Conservation (phyloP, 2,113 vertebrate genomes). For the Symphodus melops region DNA sequence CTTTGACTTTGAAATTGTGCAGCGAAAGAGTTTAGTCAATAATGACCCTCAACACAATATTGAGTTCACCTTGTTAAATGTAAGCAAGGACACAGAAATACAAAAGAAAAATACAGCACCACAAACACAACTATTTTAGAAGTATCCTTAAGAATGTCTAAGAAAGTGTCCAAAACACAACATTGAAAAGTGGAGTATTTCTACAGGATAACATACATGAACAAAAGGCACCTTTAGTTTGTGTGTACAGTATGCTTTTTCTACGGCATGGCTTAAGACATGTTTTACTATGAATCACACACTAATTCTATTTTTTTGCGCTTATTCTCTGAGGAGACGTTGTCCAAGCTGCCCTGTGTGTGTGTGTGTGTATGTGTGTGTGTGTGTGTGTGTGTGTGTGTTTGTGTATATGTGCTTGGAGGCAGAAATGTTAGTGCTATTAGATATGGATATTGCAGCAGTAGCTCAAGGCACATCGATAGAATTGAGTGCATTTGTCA, state of each 20-base stretch:
- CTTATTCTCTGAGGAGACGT: constrained; percentile 37
- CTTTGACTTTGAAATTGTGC: constrained; percentile 12
- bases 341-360: constrained; percentile 26
- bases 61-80: not conserved
- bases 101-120: not conserved
- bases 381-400: constrained; percentile 15
- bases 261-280: constrained; percentile 16
- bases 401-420: constrained; percentile 46
- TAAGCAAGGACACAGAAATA: constrained; percentile 5
- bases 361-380: not conserved
- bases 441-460: constrained; percentile 71
- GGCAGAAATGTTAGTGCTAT: constrained; percentile 66
- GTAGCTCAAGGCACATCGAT: constrained; percentile 67
- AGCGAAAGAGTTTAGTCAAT: not conserved
- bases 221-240: not conserved
- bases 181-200: not conserved
- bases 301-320: constrained; percentile 65
- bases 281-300: constrained; percentile 54
- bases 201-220: not conserved
- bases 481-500: constrained; percentile 61
- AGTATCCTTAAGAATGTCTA: not conserved
- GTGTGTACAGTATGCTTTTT: not conserved
- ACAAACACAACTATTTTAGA: not conserved
- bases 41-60: not conserved
- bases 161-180: not conserved